These are phyloP conservation scores for Gavia stellata DNA, from an alignment of 2,113 vertebrate species.

Conservation along the genomic window DNA sequence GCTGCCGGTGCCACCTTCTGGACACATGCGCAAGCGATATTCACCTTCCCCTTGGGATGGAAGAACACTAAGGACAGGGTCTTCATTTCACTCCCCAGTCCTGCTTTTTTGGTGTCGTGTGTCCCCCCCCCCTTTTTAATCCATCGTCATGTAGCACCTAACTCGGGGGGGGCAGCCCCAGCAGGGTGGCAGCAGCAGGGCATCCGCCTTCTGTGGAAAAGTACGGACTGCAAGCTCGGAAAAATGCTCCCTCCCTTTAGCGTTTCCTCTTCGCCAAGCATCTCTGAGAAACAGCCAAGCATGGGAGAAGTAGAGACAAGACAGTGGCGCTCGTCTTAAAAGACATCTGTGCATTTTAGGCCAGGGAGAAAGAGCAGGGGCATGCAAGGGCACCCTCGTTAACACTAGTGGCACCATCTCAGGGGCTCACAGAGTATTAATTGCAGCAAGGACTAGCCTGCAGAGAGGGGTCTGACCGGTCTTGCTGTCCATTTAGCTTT, in stretches of 20 bases:
- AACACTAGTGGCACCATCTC: accelerated
- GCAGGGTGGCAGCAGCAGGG: background rate
- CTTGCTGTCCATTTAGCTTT: background rate
- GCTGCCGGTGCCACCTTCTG: slow-evolving; percentile 26
- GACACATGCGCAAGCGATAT: background rate
- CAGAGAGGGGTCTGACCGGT: background rate
- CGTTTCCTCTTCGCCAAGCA: background rate
- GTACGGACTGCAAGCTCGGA: accelerated
- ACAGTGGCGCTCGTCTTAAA: background rate
- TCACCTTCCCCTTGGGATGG: background rate
- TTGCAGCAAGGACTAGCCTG: background rate
- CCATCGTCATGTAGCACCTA: background rate
- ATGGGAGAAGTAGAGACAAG: background rate
- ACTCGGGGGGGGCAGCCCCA: background rate
- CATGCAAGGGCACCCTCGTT: background rate
- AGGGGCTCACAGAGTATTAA: background rate
- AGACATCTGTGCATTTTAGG: background rate
- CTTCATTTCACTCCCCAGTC: background rate
- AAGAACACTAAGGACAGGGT: background rate
- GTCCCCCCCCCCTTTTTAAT: background rate
- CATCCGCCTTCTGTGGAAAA: background rate
- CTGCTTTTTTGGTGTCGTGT: background rate
- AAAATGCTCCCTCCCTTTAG: background rate
- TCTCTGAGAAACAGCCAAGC: background rate
- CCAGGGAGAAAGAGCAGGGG: background rate